These are phyloP conservation scores for Eretmocerus hayati DNA, from an alignment of 2,888 invertebrate genomes.

Conservation along the genomic window DNA sequence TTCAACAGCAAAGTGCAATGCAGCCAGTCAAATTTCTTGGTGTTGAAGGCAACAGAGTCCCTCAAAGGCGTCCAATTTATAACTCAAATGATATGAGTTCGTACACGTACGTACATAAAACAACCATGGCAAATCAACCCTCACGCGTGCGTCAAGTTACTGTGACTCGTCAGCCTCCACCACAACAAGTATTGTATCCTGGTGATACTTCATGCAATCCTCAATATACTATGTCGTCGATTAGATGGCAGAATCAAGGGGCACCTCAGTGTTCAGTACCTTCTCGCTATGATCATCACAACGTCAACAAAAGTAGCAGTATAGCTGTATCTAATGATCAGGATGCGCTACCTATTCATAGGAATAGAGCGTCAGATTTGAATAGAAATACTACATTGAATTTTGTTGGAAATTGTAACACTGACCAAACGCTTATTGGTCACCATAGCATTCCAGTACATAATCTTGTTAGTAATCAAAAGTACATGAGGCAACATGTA, in stretches of 20 bases:
- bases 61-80: slow-evolving; percentile 17
- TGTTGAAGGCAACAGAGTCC: slow-evolving; percentile 8
- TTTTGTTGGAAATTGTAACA: slow-evolving; percentile 3
- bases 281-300: slow-evolving; percentile 1
- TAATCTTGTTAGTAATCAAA: slow-evolving; percentile 5
- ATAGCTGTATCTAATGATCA: not conserved
- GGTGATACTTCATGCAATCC: not conserved
- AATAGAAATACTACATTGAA: not conserved
- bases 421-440: slow-evolving; percentile 1
- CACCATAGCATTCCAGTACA: slow-evolving; percentile 6
- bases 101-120: not conserved
- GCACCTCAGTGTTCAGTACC: not conserved
- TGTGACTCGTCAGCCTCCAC: too few relatives aligned
- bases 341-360: too few relatives aligned
- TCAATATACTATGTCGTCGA: not conserved
- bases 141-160: too few relatives aligned
- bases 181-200: not conserved
- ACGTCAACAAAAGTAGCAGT: not conserved
- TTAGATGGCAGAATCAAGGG: not conserved
- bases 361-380: not conserved
- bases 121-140: not conserved
- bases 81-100: not conserved
- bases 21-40: slow-evolving; percentile 19
- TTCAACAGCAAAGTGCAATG: slow-evolving; percentile 4
- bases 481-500: slow-evolving; percentile 6